Conservation (phyloP, 2,888 invertebrate species). For the Sympetrum striolatum region DNA sequence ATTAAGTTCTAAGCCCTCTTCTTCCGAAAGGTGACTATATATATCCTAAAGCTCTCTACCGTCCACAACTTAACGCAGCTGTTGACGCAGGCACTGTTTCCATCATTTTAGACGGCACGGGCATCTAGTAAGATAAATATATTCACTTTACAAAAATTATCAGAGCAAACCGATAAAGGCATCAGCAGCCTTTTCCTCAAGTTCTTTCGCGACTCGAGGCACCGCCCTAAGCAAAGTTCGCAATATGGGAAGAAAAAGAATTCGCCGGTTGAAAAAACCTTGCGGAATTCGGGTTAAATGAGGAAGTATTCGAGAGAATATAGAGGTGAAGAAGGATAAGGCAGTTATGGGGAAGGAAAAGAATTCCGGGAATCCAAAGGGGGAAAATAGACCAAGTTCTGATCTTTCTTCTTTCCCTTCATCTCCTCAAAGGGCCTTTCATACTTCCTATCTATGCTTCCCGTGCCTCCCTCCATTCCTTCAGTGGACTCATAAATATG, state of each 20-base stretch:
- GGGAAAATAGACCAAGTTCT: background rate
- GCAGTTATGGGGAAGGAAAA: background rate
- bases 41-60: too few relatives aligned
- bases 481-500: constrained; percentile 6
- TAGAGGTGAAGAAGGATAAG: background rate
- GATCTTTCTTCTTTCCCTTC: background rate
- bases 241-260: background rate
- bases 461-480: background rate
- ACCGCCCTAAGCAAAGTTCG: background rate
- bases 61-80: too few relatives aligned
- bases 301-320: background rate
- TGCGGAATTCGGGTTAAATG: background rate
- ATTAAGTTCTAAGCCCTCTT: too few relatives aligned
- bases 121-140: too few relatives aligned
- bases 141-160: too few relatives aligned
- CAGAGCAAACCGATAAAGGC: too few relatives aligned
- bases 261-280: background rate
- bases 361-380: background rate
- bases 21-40: too few relatives aligned
- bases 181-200: too few relatives aligned
- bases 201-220: too few relatives aligned
- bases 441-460: background rate
- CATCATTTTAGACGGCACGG: too few relatives aligned
- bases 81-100: too few relatives aligned
- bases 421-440: background rate